Evolutionary conservation across 2,797 vertebrate genomes (phyloP), one percentile per base, ranked within the genome.

Genomic region (Austrolebias charrua): DNA sequence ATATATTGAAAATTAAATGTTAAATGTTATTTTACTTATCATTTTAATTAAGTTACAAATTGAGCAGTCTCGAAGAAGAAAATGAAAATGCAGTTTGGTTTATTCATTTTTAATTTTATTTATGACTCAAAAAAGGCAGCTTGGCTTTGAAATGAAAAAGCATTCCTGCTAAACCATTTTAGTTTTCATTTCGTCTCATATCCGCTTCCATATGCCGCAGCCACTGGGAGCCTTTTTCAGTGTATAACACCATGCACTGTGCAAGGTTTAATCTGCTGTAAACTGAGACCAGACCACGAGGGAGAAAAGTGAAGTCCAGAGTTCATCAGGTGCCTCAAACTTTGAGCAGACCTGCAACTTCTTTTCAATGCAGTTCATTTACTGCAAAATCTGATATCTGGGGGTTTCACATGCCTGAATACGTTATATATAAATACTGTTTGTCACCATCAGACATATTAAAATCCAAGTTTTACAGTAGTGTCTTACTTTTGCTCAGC

Each of bases 261-360:
- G 64, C 59, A 1, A 28, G 79, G 74, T 75, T 85, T 82, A 78
- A 87, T 78, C 81, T 71, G 64, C 70, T 59, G 74, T 63, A 70
- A 83, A 79, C 68, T 79, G 59, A 64, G 15, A 66, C 71, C 63
- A 63, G 69, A 69, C 55, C 79, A 73, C 56, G 66, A 35, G 59
- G 73, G 73, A 87, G 71, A 33, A 15, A 76, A 69, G 43, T 14
- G 38, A 65, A 75, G 69, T 76, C 71, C 64, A 50, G 73, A 75
- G 76, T 81, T 84, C 68, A 76, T 60, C 76, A 59, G 67, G 69
- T 55, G 69, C 47, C 62, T 3, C 45, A 55, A 48, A 69, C 78
- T 66, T 73, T 60, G 16, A 18, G 24, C n/a, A 50, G 35, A 55
- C 43, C 44, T 35, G 9, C 51, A 63, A 46, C 28, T 14, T 58